Evolutionary conservation across 2,797 vertebrate genomes (phyloP), one percentile per base, ranked within the genome.

Genomic region (Chanos chanos): DNA sequence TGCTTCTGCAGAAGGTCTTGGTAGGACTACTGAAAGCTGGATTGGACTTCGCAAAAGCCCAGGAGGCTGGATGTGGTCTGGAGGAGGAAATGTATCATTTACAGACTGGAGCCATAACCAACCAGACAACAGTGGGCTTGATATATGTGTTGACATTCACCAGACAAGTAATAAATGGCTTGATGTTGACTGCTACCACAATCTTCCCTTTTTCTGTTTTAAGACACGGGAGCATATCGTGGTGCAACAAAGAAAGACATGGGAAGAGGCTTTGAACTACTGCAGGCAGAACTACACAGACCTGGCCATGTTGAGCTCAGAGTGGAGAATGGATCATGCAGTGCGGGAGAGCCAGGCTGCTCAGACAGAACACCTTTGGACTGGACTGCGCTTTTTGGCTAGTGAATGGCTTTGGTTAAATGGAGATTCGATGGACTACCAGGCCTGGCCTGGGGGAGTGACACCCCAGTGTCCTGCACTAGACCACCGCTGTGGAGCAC

Each of bases 1-100:
- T 0, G 1, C 1, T 0, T 0, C 0, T 0, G 0, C 4, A 0
- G 1, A 0, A 0, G 0, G 0, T 2, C 0, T 0, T 0, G 16
- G 0, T 2, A 0, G 21, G n/a, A n/a, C n/a, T n/a, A n/a, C 1
- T 24, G 1, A 28, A 24, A 52, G 15, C 43, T 67, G 70, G 64
- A 37, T 51, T 27, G 60, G 64, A 44, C 8, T 64, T 13, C 2
- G 45, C 13, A 18, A 18, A 7, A 0, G 1, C 4, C 47, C 2
- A 3, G 5, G 1, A 12, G 0, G 1, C 8, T 61, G 51, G 50
- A 60, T 5, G 15, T 67, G 64, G 64, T 18, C 7, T 4, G 34
- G 2, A 58, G 24, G 2, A 10, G 7, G 44, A 12, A 5, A 10
- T 22, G 3, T 31, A 3, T 2, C 12, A 13, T 1, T 15, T 8